Percentiles rank a stretch among this genome's conserved stretches.
phyloP scores from a whole-genome alignment of 2,888 invertebrate species.

The Panopea generosa region DNA sequence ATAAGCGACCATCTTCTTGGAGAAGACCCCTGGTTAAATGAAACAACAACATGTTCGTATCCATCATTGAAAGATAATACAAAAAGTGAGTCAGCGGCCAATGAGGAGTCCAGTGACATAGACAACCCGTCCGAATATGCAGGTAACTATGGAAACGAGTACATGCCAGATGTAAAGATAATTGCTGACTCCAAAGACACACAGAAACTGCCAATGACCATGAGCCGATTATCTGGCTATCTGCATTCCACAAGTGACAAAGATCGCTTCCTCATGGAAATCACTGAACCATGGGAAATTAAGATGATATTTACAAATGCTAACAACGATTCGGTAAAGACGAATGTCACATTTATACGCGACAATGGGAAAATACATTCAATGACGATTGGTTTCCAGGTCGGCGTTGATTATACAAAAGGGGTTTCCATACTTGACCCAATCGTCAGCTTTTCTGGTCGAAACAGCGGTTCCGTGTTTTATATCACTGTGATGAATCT shows the following conservation, averaged over 20 bases:
- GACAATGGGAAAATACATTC: too few relatives aligned
- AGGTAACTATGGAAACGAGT: slow-evolving; percentile 31
- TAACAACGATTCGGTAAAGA: slow-evolving; percentile 21
- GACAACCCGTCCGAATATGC: slow-evolving; percentile 29
- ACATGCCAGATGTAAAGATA: slow-evolving; percentile 26
- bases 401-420: too few relatives aligned
- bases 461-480: too few relatives aligned
- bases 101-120: neutral
- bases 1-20: slow-evolving; percentile 60
- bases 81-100: neutral
- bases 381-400: too few relatives aligned
- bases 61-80: slow-evolving; percentile 47
- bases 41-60: slow-evolving; percentile 62
- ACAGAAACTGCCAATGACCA: slow-evolving; percentile 7
- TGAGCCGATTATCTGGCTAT: slow-evolving; percentile 18
- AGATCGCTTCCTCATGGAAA: slow-evolving; percentile 41
- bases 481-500: too few relatives aligned
- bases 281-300: slow-evolving; percentile 43
- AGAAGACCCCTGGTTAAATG: slow-evolving; percentile 68
- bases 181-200: neutral
- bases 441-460: too few relatives aligned
- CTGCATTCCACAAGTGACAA: slow-evolving; percentile 34
- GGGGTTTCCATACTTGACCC: too few relatives aligned
- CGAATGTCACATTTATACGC: slow-evolving; percentile 35
- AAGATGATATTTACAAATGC: neutral